These are phyloP conservation scores for Anagyrus pseudococci DNA, from an alignment of 2,888 invertebrate genomes.

Conservation along the genomic window DNA sequence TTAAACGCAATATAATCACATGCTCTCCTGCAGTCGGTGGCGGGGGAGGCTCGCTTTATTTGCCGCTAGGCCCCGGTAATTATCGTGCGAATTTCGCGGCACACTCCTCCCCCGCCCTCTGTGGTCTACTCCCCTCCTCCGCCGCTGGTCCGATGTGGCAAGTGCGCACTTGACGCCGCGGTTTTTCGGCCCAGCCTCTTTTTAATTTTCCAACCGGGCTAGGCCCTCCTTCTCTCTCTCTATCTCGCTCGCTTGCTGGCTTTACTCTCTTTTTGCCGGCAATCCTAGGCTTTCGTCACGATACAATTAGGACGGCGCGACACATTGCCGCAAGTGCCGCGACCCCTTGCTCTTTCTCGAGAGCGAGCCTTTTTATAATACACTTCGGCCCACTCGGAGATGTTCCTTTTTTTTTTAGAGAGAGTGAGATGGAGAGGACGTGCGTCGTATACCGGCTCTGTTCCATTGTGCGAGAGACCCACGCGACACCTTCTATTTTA, in stretches of 20 bases:
- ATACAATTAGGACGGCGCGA: background rate
- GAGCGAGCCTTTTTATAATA: too few relatives aligned
- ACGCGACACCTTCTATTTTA: too few relatives aligned
- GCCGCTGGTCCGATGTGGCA: conserved; percentile 19
- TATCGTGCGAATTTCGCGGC: conserved; percentile 25
- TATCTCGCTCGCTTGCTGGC: too few relatives aligned
- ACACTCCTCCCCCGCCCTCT: background rate
- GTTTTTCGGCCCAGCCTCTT: background rate
- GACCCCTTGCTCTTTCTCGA: too few relatives aligned
- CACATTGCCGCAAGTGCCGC: conserved; percentile 23
- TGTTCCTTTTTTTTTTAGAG: too few relatives aligned
- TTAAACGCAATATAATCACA: conserved; percentile 19
- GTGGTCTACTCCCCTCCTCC: background rate
- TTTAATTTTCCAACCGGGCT: background rate
- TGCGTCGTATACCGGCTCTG: too few relatives aligned
- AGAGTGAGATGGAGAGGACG: too few relatives aligned
- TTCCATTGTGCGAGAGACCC: too few relatives aligned
- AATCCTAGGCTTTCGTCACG: too few relatives aligned
- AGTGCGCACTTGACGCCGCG: conserved; percentile 29
- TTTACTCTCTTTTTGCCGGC: too few relatives aligned
- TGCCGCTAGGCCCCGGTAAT: conserved; percentile 6
- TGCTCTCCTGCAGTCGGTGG: background rate
- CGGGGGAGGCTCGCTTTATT: background rate
- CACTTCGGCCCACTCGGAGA: too few relatives aligned
- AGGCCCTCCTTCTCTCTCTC: too few relatives aligned